Evolutionary conservation across 2,113 vertebrate species (phyloP).

Genomic region (Sebastes schlegelii): DNA sequence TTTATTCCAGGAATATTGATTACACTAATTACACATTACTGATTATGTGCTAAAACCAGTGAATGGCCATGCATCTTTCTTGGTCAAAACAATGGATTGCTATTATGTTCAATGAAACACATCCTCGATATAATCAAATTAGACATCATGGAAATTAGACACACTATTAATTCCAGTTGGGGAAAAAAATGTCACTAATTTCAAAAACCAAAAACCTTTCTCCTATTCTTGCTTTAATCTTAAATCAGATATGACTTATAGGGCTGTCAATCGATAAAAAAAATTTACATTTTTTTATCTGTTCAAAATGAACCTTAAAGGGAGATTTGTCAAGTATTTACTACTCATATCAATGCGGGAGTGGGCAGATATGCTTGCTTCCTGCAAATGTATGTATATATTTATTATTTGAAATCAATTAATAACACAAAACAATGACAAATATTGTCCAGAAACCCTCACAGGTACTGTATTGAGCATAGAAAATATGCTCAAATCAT

Average conservation of each 20-base stretch:
- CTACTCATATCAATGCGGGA: too few species aligned
- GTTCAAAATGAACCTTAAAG: too few species aligned
- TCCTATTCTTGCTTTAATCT: not conserved
- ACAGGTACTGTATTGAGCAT: too few species aligned
- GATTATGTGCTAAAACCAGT: slow-evolving; percentile 60
- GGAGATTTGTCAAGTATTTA: too few species aligned
- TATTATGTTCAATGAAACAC: slow-evolving; percentile 47
- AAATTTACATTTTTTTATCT: too few species aligned
- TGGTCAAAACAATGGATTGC: slow-evolving; percentile 46
- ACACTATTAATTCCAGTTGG: slow-evolving; percentile 23
- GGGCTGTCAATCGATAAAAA: too few species aligned
- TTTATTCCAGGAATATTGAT: slow-evolving; percentile 72
- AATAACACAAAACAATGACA: too few species aligned
- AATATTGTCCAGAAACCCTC: too few species aligned
- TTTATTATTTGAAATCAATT: too few species aligned
- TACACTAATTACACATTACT: slow-evolving; percentile 66
- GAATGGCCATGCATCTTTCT: slow-evolving; percentile 50
- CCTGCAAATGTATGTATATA: too few species aligned
- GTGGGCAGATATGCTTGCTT: too few species aligned
- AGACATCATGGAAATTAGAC: slow-evolving; percentile 47
- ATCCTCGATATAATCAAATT: slow-evolving; percentile 48
- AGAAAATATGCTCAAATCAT: too few species aligned
- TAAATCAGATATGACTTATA: not conserved
- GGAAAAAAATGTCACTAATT: slow-evolving; percentile 30
- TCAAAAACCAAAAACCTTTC: slow-evolving; percentile 28